Percentiles rank a stretch among this genome's conserved stretches.
Evolutionary conservation across 2,888 invertebrate species (phyloP).

Genomic region (Thelaira solivaga): DNA sequence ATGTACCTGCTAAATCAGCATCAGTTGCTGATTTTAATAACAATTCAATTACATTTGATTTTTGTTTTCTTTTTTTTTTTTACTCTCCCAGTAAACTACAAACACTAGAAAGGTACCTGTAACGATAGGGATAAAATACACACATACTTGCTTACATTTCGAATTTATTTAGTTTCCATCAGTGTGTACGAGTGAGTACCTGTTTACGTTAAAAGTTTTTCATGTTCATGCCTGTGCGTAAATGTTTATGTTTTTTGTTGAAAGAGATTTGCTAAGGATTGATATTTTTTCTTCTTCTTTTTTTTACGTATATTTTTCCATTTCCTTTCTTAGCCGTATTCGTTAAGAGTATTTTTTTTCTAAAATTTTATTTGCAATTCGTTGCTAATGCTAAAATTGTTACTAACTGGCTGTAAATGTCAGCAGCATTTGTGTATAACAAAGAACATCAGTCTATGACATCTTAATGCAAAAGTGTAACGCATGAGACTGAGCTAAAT

Average conservation of each 20-base stretch:
- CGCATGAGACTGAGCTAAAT: too few relatives aligned
- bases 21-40: constrained; percentile 59
- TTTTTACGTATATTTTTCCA: neutral
- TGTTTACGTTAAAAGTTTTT: neutral
- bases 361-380: constrained; percentile 54
- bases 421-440: neutral
- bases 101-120: neutral
- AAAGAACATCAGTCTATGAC: neutral
- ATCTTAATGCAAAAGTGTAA: neutral
- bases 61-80: too few relatives aligned
- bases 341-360: constrained; percentile 20
- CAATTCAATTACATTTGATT: constrained; percentile 63
- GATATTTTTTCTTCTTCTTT: neutral
- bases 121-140: neutral
- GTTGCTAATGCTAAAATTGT: constrained; percentile 29
- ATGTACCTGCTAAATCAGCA: constrained; percentile 48
- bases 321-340: neutral
- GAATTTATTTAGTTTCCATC: neutral
- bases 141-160: neutral
- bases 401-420: constrained; percentile 17
- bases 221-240: neutral
- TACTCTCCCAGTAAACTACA: constrained; percentile 22
- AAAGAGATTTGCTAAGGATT: constrained; percentile 2
- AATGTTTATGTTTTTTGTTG: constrained; percentile 23
- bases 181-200: too few relatives aligned